Evolutionary conservation across 2,797 vertebrate genomes (phyloP).

Genomic region (Pseudopleuronectes americanus): DNA sequence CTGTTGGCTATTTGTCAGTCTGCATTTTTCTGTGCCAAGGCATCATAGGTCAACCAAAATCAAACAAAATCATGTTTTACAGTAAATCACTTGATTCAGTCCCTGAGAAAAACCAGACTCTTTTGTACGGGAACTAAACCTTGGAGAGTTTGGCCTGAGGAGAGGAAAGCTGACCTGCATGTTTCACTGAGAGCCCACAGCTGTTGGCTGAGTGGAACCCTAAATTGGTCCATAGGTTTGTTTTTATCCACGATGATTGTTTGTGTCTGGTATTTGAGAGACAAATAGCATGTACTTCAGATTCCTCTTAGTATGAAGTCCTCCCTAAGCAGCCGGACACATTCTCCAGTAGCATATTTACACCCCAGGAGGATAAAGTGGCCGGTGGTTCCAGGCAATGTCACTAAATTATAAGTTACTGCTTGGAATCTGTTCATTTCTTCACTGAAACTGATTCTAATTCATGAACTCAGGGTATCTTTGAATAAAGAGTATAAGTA

Average conservation of each 20-base stretch:
- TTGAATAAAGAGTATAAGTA: background rate
- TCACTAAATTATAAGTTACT: conserved; percentile 46
- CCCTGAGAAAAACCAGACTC: conserved; percentile 54
- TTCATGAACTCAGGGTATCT: conserved; percentile 1
- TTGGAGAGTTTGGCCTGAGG: conserved; percentile 57
- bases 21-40: background rate
- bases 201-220: conserved; percentile 54
- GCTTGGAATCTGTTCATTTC: conserved; percentile 37
- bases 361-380: conserved; percentile 54
- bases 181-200: conserved; percentile 61
- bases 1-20: conserved; percentile 16
- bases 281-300: conserved; percentile 55
- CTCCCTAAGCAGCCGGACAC: conserved; percentile 59
- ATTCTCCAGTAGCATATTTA: conserved; percentile 73
- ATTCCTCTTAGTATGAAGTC: conserved; percentile 55
- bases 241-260: conserved; percentile 66
- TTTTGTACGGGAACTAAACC: conserved; percentile 44
- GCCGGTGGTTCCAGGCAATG: conserved; percentile 26
- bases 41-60: conserved; percentile 31
- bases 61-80: conserved; percentile 45
- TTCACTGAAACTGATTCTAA: conserved; percentile 18
- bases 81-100: conserved; percentile 53
- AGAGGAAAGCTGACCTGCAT: conserved; percentile 65
- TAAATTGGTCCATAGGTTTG: conserved; percentile 66
- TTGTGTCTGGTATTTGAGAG: conserved; percentile 66